Conservation (phyloP, 2,888 invertebrate species). For the Ophion costatus region DNA sequence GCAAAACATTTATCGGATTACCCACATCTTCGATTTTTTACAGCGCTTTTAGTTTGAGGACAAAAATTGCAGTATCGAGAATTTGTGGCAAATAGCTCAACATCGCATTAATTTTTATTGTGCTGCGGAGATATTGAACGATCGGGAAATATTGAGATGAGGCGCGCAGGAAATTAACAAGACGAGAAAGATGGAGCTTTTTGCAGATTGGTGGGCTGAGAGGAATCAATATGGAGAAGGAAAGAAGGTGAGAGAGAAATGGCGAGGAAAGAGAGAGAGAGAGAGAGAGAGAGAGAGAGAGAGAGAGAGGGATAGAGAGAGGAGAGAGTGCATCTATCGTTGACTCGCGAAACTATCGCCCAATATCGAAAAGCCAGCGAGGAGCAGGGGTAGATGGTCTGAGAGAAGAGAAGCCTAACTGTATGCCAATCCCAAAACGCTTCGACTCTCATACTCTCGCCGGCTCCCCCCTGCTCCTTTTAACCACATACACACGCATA, state of each 20-base stretch:
- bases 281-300: slow-evolving; percentile 11
- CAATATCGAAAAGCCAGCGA: slow-evolving; percentile 63
- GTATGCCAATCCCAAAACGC: slow-evolving; percentile 71
- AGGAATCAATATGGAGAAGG: slow-evolving; percentile 57
- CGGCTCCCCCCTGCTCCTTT: background rate
- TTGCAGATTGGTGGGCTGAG: slow-evolving; percentile 55
- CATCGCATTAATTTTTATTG: too few species aligned
- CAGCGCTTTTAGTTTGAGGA: too few species aligned
- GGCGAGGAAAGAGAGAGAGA: background rate
- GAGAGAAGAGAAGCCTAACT: slow-evolving; percentile 65
- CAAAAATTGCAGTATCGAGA: too few species aligned
- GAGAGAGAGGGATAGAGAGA: slow-evolving; percentile 50
- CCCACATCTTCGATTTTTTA: too few species aligned
- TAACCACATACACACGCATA: background rate
- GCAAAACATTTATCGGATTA: background rate
- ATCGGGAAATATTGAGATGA: slow-evolving; percentile 57
- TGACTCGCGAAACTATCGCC: slow-evolving; percentile 63
- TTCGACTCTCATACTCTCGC: slow-evolving; percentile 30
- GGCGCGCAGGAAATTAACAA: slow-evolving; percentile 46
- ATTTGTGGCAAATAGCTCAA: too few species aligned
- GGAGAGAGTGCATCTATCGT: slow-evolving; percentile 44
- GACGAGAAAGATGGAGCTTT: slow-evolving; percentile 25
- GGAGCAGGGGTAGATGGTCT: slow-evolving; percentile 50
- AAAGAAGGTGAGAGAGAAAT: background rate
- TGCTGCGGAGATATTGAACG: too few species aligned